Base-by-base conservation (phyloP, 2,888 invertebrate genomes). In the Ennomos fuscantarius region DNA sequence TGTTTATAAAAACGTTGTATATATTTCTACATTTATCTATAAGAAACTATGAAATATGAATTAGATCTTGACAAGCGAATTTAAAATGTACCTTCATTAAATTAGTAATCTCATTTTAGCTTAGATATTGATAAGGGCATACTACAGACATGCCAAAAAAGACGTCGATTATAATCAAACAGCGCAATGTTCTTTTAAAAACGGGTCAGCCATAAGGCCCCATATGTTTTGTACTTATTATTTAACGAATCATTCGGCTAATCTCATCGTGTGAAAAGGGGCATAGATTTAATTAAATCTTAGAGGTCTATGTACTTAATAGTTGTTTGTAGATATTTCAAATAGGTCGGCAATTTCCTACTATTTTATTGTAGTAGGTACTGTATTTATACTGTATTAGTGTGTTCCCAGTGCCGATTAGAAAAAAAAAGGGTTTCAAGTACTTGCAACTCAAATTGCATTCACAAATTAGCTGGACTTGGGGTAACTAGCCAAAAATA, bases 231-330 rank as follows among this genome's bases (percentile, higher is more conserved):
- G 70, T 67, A 66, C 55, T 62, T 55, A 49, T 47, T 47, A 9
- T 37, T 37, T 40, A 33, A 35, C 41, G 52, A 48, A 64, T 70
- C 70, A 66, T 67, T 55, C 62, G 47, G 32, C 59, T 70, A 69
- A 70, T 68, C 58, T 55, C 70, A 76, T 73, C 35, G 72, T 70
- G 59, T 70, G 73, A 49, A 59, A 24, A 56, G 72, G 79, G 79
- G 79, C 78, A 79, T 80, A 80, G 79, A 74, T 80, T 79, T 72
- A 57, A 62, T 56, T 45, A 13, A 60, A 15, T 15, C 1, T 0
- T 9, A 42, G 9, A 12, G 1, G 13, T 32, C 34, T 1, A 44
- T 41, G 36, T 50, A 51, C 15, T 44, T 55, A 43, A 6, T 24
- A 32, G 15, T 15, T 40, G 15, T 15, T 40, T 31, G 8, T 9